These are phyloP conservation scores for Sebastes steindachneri DNA, from an alignment of 2,797 vertebrate species.

Conservation along the genomic window DNA sequence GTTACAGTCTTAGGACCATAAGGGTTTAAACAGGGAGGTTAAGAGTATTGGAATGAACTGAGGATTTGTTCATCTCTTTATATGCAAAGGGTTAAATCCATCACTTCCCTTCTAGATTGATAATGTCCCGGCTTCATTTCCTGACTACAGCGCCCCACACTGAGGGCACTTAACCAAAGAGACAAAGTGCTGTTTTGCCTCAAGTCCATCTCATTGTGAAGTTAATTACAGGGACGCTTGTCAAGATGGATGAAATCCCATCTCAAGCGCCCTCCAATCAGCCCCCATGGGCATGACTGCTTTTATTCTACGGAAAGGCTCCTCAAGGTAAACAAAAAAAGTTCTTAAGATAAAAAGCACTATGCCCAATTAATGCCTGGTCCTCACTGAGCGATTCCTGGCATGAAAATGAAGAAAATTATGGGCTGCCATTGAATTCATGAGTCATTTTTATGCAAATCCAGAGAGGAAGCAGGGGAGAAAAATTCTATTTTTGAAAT, in stretches of 20 bases:
- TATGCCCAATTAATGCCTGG: not conserved
- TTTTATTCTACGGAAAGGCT: slow-evolving; percentile 1
- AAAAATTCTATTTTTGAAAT: not conserved
- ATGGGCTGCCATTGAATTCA: not conserved
- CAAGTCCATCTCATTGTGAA: slow-evolving; percentile 20
- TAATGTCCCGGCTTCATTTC: not conserved
- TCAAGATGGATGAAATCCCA: slow-evolving; percentile 17
- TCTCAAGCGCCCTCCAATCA: slow-evolving; percentile 28
- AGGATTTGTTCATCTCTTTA: not conserved
- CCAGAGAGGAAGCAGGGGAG: not conserved
- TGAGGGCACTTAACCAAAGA: not conserved
- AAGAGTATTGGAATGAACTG: not conserved
- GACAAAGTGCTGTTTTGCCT: slow-evolving; percentile 14
- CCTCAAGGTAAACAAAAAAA: slow-evolving; percentile 27
- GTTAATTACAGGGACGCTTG: slow-evolving; percentile 46
- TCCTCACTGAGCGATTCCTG: not conserved
- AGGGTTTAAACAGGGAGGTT: not conserved
- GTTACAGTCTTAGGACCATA: too few relatives aligned
- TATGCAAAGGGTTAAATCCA: not conserved
- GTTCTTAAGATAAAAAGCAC: not conserved
- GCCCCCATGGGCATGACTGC: not conserved
- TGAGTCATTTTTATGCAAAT: not conserved
- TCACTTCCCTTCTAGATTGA: not conserved
- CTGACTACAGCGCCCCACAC: not conserved
- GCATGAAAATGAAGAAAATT: not conserved